Base-by-base conservation (phyloP, 2,888 invertebrate species). In the Cryptocheilus praepositus region DNA sequence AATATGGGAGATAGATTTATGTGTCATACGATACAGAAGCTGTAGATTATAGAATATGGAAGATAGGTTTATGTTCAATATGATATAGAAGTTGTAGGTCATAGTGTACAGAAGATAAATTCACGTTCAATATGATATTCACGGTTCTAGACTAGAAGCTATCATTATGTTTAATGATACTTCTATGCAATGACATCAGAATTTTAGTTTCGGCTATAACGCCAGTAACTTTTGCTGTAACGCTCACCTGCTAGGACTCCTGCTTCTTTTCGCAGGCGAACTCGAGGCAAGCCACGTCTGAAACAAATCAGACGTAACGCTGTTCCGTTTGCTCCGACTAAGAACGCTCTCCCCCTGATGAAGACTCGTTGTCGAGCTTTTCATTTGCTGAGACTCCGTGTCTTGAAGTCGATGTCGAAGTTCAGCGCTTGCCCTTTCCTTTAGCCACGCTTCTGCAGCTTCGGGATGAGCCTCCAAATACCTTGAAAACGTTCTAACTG, bases 251-350 rank as follows among this genome's bases (percentile, higher is more conserved):
- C 83, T 86, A 7, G 88, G 88, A 67, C 88, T 88, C 66, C 76
- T 85, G 70, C 85, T 85, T 58, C 93, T 92, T 91, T 94, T 93
- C 84, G 93, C 91, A 5, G 95, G 95, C 2, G 88, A 88, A 59
- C 95, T 94, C 36, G 95, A 93, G 44, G 95, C 92, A 85, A 96
- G 90, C 96, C 96, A 96, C 74, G 94, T 91, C 84, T 95, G 95
- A 89, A 96, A 96, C 73, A 96, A 91, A 86, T 96, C 96, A 74
- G 95, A 95, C 53, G 95, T 95, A 76, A 95, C 93, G 54, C 95
- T 95, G 54, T 94, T 93, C 70, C 95, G 85, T 82, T 89, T 85
- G 76, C 83, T 83, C 68, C 88, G 76, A 66, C 67, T 79, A 63
- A 85, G 67, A 57, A 84, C 68, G 67, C 68, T 77, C 66, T 86